Evolutionary conservation across 2,797 vertebrate genomes (phyloP).

Genomic region (Alectoris magna): DNA sequence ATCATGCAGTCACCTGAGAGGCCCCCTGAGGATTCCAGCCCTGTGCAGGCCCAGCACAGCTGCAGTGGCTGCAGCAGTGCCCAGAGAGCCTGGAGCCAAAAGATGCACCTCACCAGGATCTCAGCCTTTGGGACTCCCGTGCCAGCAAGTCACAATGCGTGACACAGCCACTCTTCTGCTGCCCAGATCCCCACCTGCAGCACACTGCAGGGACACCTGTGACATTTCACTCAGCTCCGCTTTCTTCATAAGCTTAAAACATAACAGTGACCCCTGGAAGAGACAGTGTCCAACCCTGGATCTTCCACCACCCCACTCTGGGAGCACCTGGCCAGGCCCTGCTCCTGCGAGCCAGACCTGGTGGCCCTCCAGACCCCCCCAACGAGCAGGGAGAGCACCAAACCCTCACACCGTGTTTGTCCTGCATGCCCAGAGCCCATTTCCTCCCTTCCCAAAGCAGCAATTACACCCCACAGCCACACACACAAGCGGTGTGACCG

Average conservation of each 20-base stretch:
- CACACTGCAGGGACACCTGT: background rate
- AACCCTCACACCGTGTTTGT: background rate
- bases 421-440: background rate
- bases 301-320: background rate
- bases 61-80: rapidly evolving
- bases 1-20: background rate
- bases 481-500: background rate
- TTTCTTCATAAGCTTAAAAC: background rate
- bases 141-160: rapidly evolving
- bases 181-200: rapidly evolving
- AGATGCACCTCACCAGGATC: background rate
- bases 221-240: background rate
- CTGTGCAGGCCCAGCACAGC: too few relatives aligned
- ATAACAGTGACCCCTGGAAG: background rate
- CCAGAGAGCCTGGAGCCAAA: background rate
- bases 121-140: rapidly evolving
- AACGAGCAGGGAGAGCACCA: rapidly evolving
- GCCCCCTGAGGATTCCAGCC: background rate
- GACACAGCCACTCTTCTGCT: background rate
- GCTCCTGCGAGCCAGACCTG: rapidly evolving
- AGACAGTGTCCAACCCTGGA: background rate
- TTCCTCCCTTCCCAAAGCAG: background rate
- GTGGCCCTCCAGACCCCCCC: background rate
- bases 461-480: background rate
- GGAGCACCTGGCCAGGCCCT: background rate